Evolutionary conservation across 2,797 vertebrate species (phyloP), one percentile per base, ranked within the genome.

Genomic region (Enteromius treurensis): DNA sequence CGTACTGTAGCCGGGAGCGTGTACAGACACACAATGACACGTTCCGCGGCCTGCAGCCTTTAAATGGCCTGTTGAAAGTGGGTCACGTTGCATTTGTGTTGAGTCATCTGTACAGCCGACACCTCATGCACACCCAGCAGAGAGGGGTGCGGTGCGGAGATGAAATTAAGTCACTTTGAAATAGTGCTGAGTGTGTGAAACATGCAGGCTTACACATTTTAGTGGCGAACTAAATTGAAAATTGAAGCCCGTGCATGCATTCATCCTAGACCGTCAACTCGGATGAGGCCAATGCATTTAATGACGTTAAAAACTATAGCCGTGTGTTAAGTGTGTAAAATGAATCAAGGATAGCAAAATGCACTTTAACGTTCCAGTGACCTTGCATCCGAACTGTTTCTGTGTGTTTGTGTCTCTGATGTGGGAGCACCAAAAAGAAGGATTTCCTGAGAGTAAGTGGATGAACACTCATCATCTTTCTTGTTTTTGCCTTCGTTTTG

Each of bases 111-210:
- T 9, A 53, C 0, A 13, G 32, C 68, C 19, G 23, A 70, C 37
- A 60, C 51, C 73, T 77, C 29, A 5, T 74, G 26, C 45, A n/a
- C 49, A 26, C 26, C 1, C 60, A 9, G 4, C 34, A 51, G 47
- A 71, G 15, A 68, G 49, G 67, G 55, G 78, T 70, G 42, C 69
- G 34, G 79, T 42, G 34, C 49, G 5, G 45, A 64, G 67, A 64
- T 42, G 42, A 82, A 78, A 82, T 71, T 32, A 47, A 75, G 84
- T 82, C 84, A 79, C 26, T 26, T 67, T 82, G 37, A 73, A 53
- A 82, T 58, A 45, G 9, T 79, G 80, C 84, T 74, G 84, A 79
- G 74, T 79, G 26, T 26, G 29, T 49, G 26, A 77, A 79, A 58
- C 58, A n/a, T 32, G 15, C 29, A 40, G 26, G 15, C 26, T 23